Base-by-base conservation (phyloP, 2,113 vertebrate genomes). In the Macrotis lagotis region DNA sequence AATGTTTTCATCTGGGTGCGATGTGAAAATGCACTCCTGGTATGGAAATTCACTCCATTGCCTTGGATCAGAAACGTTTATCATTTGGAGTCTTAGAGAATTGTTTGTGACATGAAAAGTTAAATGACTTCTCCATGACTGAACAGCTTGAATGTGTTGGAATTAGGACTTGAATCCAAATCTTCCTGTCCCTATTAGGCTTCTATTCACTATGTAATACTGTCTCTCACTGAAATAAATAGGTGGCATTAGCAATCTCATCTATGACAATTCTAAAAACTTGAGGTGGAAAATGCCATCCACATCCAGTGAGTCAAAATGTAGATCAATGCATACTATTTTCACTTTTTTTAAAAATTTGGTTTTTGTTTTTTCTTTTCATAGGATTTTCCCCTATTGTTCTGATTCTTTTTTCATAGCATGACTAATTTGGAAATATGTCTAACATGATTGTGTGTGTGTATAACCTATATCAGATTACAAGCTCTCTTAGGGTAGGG, bases 151-250 rank as follows among this genome's bases (percentile, higher is more conserved):
- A 44, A 22, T 83, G 66, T 66, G 59, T 22, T 83, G 16, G 66
- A 83, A 19, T 83, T 19, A 83, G 37, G n/a, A 44, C 37, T 24
- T 44, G 37, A 44, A 83, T 83, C 66, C 66, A 44, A 44, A 83
- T 22, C 66, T 83, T 74, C 31, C 37, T 83, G 16, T 22, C n/a
- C 4, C n/a, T 24, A 22, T 83, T 22, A 37, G 59, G 37, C 12
- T 66, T 31, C 11, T 37, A 31, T 37, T 14, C n/a, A 83, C n/a
- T 8, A 44, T 83, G n/a, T 19, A 83, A 83, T 83, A 44, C 16
- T 83, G n/a, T 19, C 6, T 44, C n/a, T 83, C 95, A 49, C 93
- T 90, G 50, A 94, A 93, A 94, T 92, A 74, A 9, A 25, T 55
- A 51, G 48, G 0, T 48, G 7, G 24, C 14, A 25, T 90, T 93